Percentiles rank a stretch among this genome's conserved stretches.
Conservation (phyloP, 2,888 invertebrate genomes). For the Acholoe squamosa region DNA sequence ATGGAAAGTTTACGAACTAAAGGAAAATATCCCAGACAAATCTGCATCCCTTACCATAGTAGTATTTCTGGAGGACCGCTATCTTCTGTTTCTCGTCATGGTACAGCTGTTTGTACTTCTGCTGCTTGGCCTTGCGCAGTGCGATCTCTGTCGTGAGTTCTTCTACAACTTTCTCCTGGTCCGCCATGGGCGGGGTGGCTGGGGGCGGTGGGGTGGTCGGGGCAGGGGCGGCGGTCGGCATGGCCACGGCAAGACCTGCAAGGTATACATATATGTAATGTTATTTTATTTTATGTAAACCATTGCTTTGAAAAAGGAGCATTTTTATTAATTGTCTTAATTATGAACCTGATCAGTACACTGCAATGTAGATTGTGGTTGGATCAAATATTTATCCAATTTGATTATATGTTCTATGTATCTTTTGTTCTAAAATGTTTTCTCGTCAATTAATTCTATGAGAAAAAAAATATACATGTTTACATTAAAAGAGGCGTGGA, state of each 20-base stretch:
- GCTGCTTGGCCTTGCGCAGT: background rate
- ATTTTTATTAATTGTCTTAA: no score
- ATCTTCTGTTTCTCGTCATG: conserved; percentile 72
- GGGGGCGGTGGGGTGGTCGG: background rate
- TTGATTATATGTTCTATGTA: no score
- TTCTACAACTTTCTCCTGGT: conserved; percentile 32
- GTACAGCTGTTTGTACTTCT: conserved; percentile 71
- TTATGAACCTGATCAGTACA: no score
- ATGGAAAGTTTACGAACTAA: no score
- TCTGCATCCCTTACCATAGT: conserved; percentile 71
- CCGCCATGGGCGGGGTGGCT: background rate
- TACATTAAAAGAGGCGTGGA: no score
- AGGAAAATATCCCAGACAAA: no score
- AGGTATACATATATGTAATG: background rate
- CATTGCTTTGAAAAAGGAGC: background rate
- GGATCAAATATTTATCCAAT: no score
- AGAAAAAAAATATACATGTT: no score
- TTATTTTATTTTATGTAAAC: no score
- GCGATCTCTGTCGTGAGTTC: conserved; percentile 39
- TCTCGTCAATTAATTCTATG: no score
- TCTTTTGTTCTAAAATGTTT: no score
- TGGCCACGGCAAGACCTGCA: conserved; percentile 32
- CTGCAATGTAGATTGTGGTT: no score
- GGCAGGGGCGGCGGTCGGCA: background rate
- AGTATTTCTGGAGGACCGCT: conserved; percentile 69